A percentile compares a stretch with the other conserved stretches of the same genome.
phyloP scores from a whole-genome alignment of 2,797 vertebrate genomes.

The Anguilla pacifica region DNA sequence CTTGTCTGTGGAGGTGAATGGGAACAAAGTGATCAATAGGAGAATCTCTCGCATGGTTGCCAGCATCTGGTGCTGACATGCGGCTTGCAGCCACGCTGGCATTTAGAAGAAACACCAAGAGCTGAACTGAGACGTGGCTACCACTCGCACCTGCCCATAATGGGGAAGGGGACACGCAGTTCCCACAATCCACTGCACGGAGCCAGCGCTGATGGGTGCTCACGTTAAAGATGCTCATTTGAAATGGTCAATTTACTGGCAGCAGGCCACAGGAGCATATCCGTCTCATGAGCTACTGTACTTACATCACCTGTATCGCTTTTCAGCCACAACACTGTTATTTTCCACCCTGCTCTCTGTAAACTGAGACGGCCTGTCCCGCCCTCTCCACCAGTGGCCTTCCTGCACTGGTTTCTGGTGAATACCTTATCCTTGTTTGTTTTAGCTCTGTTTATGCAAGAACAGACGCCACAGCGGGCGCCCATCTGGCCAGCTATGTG shows the following conservation, averaged over 20 bases:
- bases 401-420: neutral
- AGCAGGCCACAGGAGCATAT: neutral
- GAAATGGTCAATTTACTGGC: neutral
- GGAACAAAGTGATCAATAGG: slow-evolving; percentile 38
- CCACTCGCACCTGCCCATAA: neutral
- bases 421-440: slow-evolving; percentile 16
- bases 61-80: neutral
- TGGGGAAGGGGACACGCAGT: neutral
- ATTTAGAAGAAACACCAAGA: neutral
- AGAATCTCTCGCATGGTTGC: neutral
- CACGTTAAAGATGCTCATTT: neutral
- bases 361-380: neutral
- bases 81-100: neutral
- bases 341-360: neutral
- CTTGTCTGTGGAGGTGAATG: slow-evolving; percentile 46
- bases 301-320: neutral
- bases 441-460: slow-evolving; percentile 1
- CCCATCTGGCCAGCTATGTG: neutral
- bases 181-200: neutral
- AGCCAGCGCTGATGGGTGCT: neutral
- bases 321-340: neutral
- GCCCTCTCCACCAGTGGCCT: neutral
- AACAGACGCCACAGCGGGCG: neutral
- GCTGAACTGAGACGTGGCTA: neutral
- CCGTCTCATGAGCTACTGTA: neutral